These are phyloP conservation scores for Lysandra coridon DNA, from an alignment of 2,888 invertebrate species.

Conservation along the genomic window DNA sequence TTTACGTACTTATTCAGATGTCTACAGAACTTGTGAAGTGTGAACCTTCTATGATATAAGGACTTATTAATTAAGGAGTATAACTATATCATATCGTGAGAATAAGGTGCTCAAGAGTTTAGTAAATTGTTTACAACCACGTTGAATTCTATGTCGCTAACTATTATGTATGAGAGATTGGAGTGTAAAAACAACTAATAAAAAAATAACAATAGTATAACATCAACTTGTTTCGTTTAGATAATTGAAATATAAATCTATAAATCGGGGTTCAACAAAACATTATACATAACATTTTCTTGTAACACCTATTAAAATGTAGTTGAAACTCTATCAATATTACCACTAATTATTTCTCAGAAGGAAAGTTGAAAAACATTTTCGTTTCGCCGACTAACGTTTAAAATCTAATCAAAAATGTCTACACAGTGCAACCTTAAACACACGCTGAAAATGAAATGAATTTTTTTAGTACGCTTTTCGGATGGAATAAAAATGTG, in stretches of 20 bases:
- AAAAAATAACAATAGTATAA: too few species aligned
- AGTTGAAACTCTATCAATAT: neutral
- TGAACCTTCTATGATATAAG: neutral
- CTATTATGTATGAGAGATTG: too few species aligned
- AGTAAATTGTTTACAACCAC: neutral
- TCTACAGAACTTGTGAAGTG: neutral
- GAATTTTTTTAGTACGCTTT: neutral
- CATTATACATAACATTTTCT: neutral
- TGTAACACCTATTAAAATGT: neutral
- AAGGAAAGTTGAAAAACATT: neutral
- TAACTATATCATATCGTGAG: neutral
- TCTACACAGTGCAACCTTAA: neutral
- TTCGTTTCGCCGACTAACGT: neutral
- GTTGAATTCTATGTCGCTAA: too few species aligned
- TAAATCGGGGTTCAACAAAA: neutral
- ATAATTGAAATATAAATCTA: too few species aligned
- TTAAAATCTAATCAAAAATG: slow-evolving; percentile 18
- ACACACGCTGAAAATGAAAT: neutral
- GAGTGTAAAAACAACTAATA: too few species aligned
- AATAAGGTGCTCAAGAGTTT: neutral
- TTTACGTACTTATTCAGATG: slow-evolving; percentile 3
- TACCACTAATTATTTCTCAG: neutral
- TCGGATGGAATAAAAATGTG: neutral
- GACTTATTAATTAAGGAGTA: neutral
- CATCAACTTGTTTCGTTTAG: too few species aligned